A percentile compares a stretch with the other conserved stretches of the same genome.
Evolutionary conservation across 2,797 vertebrate genomes (phyloP).

Genomic region (Ptychadena robeensis): DNA sequence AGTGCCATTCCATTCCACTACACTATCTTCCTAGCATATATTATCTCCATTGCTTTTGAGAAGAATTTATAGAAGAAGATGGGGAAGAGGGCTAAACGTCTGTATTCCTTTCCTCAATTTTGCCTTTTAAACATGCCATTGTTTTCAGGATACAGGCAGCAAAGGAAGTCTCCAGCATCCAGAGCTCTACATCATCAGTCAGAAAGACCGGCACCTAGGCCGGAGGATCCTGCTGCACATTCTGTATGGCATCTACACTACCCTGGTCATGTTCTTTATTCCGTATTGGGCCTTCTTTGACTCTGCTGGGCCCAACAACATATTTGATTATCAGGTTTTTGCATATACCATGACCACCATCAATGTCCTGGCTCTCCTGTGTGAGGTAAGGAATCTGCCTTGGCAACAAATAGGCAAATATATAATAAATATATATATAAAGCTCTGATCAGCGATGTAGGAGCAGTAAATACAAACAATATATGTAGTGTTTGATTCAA

Average conservation of each 20-base stretch:
- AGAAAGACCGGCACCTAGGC: conserved; percentile 66
- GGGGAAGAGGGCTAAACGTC: too few relatives aligned
- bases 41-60: too few relatives aligned
- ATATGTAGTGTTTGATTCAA: too few relatives aligned
- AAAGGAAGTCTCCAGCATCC: conserved; percentile 80
- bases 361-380: conserved; percentile 71
- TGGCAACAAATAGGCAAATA: too few relatives aligned
- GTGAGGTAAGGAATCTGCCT: conserved; percentile 78
- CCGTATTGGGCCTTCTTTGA: conserved; percentile 75
- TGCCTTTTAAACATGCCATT: neutral
- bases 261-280: conserved; percentile 83
- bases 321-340: conserved; percentile 79
- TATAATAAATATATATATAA: too few relatives aligned
- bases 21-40: too few relatives aligned
- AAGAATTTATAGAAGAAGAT: too few relatives aligned
- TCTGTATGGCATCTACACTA: conserved; percentile 77
- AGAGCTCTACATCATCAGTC: conserved; percentile 76
- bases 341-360: conserved; percentile 78
- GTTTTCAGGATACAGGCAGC: conserved; percentile 79
- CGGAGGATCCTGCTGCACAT: conserved; percentile 71
- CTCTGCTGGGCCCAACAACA: conserved; percentile 8
- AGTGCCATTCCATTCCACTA: too few relatives aligned
- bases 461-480: neutral
- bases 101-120: too few relatives aligned
- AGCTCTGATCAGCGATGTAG: neutral